Percentiles rank a stretch among this genome's conserved stretches.
These are phyloP conservation scores for Synergus umbraculus DNA, from an alignment of 2,888 invertebrate species.

Conservation along the genomic window DNA sequence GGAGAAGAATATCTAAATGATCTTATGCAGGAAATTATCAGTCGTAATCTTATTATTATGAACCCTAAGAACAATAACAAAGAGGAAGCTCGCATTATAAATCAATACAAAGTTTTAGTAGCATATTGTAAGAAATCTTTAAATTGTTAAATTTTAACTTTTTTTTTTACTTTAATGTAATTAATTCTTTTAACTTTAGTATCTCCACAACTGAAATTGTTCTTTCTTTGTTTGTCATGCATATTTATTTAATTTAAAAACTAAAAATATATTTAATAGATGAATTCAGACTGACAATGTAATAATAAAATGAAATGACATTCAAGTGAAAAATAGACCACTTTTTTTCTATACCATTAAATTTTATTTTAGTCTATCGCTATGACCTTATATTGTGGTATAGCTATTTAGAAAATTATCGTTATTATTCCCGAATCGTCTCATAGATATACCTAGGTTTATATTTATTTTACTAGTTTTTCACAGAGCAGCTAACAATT, in stretches of 20 bases:
- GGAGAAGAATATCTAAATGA: conserved; percentile 83
- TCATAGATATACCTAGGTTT: conserved; percentile 62
- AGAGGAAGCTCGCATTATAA: conserved; percentile 77
- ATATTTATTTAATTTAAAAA: too few species aligned
- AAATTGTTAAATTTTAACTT: conserved; percentile 24
- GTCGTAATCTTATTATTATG: conserved; percentile 76
- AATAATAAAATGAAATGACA: background rate
- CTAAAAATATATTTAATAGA: too few species aligned
- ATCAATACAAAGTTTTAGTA: conserved; percentile 70
- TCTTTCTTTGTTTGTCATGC: too few species aligned
- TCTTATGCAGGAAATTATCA: conserved; percentile 79
- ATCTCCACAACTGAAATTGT: too few species aligned
- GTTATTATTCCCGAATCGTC: conserved; percentile 68
- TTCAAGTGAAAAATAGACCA: conserved; percentile 6
- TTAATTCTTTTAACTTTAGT: background rate
- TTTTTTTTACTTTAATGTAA: background rate
- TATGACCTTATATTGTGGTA: conserved; percentile 72
- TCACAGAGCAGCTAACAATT: conserved; percentile 71
- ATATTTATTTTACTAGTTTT: conserved; percentile 59
- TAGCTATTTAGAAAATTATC: background rate
- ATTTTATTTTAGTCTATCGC: conserved; percentile 71
- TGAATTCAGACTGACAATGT: too few species aligned
- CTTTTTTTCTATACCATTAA: conserved; percentile 61
- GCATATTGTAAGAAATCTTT: conserved; percentile 69
- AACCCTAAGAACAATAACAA: conserved; percentile 75